Percentiles rank a stretch among this genome's conserved stretches.
These are phyloP conservation scores for Leptodirus hochenwartii DNA, from an alignment of 2,888 invertebrate species.

Conservation along the genomic window DNA sequence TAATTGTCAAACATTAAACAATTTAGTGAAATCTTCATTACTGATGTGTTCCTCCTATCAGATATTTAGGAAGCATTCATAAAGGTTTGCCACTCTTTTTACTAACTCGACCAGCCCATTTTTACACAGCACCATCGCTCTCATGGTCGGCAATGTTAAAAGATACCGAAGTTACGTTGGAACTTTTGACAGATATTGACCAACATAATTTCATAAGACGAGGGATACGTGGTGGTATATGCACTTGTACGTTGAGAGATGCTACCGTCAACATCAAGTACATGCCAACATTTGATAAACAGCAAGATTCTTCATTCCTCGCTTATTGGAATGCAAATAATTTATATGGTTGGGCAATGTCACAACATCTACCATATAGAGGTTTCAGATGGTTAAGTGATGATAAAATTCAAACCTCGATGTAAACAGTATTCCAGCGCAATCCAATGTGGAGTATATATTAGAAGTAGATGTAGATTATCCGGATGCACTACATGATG, in stretches of 20 bases:
- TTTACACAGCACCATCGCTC: slow-evolving; percentile 3
- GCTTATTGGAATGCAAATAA: slow-evolving; percentile 15
- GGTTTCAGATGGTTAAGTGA: no score
- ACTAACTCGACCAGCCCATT: slow-evolving; percentile 3
- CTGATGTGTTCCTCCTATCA: no score
- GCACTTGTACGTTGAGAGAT: slow-evolving; percentile 16
- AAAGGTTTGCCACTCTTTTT: no score
- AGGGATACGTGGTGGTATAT: slow-evolving; percentile 18
- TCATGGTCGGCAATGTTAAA: slow-evolving; percentile 14
- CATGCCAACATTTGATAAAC: slow-evolving; percentile 14
- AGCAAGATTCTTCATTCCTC: slow-evolving; percentile 11
- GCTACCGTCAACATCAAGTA: slow-evolving; percentile 18
- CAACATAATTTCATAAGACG: slow-evolving; percentile 16
- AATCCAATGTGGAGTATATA: no score
- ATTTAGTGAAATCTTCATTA: no score
- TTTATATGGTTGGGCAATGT: slow-evolving; percentile 10
- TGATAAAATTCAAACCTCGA: no score
- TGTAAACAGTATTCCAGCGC: no score
- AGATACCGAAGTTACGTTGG: slow-evolving; percentile 15
- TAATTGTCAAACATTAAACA: no score
- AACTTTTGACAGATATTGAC: slow-evolving; percentile 17
- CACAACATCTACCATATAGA: slow-evolving; percentile 11
- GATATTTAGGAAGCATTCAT: no score
- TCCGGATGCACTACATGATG: no score
- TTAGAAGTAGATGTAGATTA: no score